These are phyloP conservation scores for Drosophila atroscutellata DNA, from an alignment of 2,888 invertebrate species.

Conservation along the genomic window DNA sequence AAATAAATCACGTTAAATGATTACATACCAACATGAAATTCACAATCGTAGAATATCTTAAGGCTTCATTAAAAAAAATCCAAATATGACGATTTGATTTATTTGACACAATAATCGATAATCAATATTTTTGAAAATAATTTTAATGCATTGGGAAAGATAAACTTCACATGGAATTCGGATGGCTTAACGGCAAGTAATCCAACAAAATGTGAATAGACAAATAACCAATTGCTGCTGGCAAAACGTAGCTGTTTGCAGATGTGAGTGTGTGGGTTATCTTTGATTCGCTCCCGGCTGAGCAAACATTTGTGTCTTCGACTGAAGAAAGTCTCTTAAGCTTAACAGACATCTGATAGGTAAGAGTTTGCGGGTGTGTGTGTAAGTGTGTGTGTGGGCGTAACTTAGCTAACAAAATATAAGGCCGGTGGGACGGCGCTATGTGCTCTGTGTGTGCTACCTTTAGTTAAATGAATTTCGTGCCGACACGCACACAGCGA, in stretches of 20 bases:
- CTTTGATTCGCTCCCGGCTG: constrained; percentile 54
- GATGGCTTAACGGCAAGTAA: not conserved
- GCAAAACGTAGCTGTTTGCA: constrained; percentile 35
- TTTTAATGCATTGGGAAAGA: not conserved
- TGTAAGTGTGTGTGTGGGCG: constrained; percentile 3
- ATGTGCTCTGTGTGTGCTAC: constrained; percentile 33
- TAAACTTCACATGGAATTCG: not conserved
- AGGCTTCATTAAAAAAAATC: not conserved
- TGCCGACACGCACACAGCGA: constrained; percentile 56
- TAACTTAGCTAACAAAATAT: constrained; percentile 40
- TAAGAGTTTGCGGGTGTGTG: not conserved
- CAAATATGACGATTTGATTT: not conserved
- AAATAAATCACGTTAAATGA: too few relatives aligned
- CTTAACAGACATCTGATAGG: constrained; percentile 11
- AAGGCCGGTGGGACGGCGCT: constrained; percentile 34
- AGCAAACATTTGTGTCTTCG: constrained; percentile 53
- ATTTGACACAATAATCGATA: not conserved
- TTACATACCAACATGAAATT: not conserved
- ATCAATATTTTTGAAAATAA: not conserved
- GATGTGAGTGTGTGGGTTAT: constrained; percentile 22
- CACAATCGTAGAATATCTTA: not conserved
- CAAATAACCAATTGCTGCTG: constrained; percentile 37
- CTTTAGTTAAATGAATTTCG: constrained; percentile 69
- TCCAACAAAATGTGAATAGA: constrained; percentile 15
- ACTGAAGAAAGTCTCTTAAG: constrained; percentile 32